These are phyloP conservation scores for Pygoscelis antarcticus DNA, from an alignment of 2,113 vertebrate genomes.

Conservation along the genomic window DNA sequence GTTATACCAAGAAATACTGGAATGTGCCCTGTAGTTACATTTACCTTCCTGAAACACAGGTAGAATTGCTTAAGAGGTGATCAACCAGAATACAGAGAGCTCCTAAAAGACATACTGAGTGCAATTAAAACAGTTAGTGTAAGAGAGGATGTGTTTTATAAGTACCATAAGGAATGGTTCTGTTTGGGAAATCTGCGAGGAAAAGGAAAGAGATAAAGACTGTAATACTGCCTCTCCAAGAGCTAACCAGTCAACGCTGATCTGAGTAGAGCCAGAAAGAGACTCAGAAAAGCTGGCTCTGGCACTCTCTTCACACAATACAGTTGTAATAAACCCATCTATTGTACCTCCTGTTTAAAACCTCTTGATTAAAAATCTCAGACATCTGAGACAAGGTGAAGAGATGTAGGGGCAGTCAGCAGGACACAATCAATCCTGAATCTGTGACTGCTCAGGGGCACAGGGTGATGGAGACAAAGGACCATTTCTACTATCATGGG, in stretches of 20 bases:
- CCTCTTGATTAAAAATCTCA: neutral
- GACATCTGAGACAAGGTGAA: neutral
- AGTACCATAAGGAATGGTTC: neutral
- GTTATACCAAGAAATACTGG: neutral
- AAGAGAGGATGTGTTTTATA: neutral
- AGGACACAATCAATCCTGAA: neutral
- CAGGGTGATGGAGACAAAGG: neutral
- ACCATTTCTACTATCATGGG: neutral
- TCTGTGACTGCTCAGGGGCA: neutral
- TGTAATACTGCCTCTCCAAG: neutral
- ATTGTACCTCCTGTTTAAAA: neutral
- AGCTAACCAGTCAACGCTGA: neutral
- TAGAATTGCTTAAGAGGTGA: neutral
- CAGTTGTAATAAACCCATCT: neutral
- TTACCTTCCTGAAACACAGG: neutral
- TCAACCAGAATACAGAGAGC: neutral
- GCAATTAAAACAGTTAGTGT: neutral
- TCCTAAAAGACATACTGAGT: neutral
- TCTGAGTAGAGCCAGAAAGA: neutral
- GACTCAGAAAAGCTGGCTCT: neutral
- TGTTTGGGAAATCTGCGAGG: neutral
- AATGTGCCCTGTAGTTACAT: neutral
- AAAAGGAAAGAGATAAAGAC: neutral
- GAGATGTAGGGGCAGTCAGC: neutral
- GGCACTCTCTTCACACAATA: neutral